phyloP scores from a whole-genome alignment of 2,888 invertebrate genomes.

The Syritta pipiens region DNA sequence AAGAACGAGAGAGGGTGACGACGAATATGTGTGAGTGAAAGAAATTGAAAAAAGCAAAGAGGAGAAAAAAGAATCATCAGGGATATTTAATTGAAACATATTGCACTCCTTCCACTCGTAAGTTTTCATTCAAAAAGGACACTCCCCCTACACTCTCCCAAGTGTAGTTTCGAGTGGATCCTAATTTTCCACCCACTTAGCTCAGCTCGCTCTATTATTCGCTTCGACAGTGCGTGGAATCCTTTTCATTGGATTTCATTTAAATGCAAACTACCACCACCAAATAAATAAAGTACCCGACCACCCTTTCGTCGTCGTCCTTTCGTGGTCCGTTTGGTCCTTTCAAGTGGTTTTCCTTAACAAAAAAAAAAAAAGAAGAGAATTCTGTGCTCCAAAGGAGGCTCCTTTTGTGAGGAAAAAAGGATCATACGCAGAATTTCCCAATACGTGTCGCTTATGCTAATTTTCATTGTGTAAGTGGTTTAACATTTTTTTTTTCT shows the following conservation, averaged over 20 bases:
- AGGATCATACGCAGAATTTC: conserved; percentile 29
- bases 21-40: too few relatives aligned
- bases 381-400: background rate
- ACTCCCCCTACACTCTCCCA: too few relatives aligned
- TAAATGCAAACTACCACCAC: conserved; percentile 60
- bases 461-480: conserved; percentile 47
- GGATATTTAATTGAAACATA: conserved; percentile 55
- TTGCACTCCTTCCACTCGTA: too few relatives aligned
- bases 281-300: conserved; percentile 11
- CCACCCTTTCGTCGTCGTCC: background rate
- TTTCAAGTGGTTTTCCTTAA: conserved; percentile 27
- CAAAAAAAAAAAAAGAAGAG: too few relatives aligned
- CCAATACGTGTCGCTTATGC: conserved; percentile 54
- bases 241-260: conserved; percentile 51
- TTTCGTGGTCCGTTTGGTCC: too few relatives aligned
- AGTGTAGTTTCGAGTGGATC: too few relatives aligned
- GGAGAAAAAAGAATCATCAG: conserved; percentile 13
- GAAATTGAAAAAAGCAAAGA: background rate
- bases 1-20: background rate
- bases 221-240: conserved; percentile 51
- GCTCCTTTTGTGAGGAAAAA: conserved; percentile 21
- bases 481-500: conserved; percentile 8
- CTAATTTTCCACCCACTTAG: conserved; percentile 29
- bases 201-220: conserved; percentile 33
- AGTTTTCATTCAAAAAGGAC: too few relatives aligned